A percentile compares a stretch with the other conserved stretches of the same genome.
These are phyloP conservation scores for Argya squamiceps DNA, from an alignment of 2,797 vertebrate species.

Conservation along the genomic window DNA sequence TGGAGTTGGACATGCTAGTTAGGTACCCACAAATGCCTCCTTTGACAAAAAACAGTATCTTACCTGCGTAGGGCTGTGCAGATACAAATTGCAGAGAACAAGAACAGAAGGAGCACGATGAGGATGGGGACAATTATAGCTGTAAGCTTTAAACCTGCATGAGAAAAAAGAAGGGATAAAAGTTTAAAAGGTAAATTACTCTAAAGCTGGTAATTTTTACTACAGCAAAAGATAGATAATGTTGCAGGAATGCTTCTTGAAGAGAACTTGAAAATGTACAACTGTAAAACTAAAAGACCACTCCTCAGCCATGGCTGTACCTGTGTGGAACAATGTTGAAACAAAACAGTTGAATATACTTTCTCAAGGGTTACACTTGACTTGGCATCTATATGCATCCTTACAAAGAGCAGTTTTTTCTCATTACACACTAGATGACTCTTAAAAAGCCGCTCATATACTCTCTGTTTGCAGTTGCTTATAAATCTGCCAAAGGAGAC, in stretches of 20 bases:
- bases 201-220: not conserved
- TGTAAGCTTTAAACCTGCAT: constrained; percentile 72
- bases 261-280: not conserved
- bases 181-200: not conserved
- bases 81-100: constrained; percentile 75
- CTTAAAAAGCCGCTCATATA: not conserved
- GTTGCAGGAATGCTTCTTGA: not conserved
- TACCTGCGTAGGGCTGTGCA: constrained; percentile 75
- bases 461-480: not conserved
- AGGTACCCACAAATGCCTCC: not conserved
- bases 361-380: not conserved
- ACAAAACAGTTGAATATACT: not conserved
- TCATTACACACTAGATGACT: not conserved
- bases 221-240: not conserved
- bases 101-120: constrained; percentile 57
- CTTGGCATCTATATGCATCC: not conserved
- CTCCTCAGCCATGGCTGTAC: not conserved
- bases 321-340: not conserved
- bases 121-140: constrained; percentile 69
- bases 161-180: not conserved
- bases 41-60: not conserved
- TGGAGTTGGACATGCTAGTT: rapidly evolving
- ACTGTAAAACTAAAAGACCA: not conserved
- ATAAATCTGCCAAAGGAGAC: not conserved
- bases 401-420: not conserved